Evolutionary conservation across 2,113 vertebrate species (phyloP), one percentile per base, ranked within the genome.

Genomic region (Neolamprologus brichardi): DNA sequence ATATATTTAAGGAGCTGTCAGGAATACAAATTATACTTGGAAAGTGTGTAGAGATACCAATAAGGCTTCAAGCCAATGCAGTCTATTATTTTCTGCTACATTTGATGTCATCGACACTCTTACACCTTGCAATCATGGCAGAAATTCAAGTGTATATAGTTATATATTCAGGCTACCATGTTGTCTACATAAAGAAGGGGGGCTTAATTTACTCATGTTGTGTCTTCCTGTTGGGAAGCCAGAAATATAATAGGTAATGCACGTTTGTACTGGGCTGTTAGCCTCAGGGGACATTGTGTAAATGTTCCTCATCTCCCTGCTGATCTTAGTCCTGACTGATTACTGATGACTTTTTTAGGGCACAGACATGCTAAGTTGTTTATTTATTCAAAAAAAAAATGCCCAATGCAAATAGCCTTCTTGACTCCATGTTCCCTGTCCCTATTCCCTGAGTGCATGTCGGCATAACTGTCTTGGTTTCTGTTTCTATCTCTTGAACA

Each of bases 261-360:
- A 86, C 67, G 51, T 83, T 89, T 90, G 84, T 44, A 72, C 90
- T 78, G 77, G 82, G 89, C 91, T 92, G 32, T 41, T 85, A 72
- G 90, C 95, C 95, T 90, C 86, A 4, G 87, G 95, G 93, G 94
- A 96, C 90, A 87, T 78, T 91, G 80, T 91, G 87, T 92, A 91
- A 94, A 93, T 53, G 87, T 88, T 94, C 53, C 83, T 89, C 86
- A 90, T 95, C 82, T 94, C 93, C 89, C 88, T 39, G 75, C 90
- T 92, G 92, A 94, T 93, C 82, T 62, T 87, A 81, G 86, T 93
- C 86, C 85, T 96, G 95, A 95, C 95, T 96, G 96, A 96, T 96
- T 94, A 88, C 93, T 95, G 94, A 96, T 96, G 96, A 96, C 96
- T 96, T 92, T 96, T 96, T 96, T 87, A 95, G 96, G 96, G 83